Percentiles rank a stretch among this genome's conserved stretches.
Evolutionary conservation across 2,888 invertebrate genomes (phyloP).

Genomic region (Papilio protenor): DNA sequence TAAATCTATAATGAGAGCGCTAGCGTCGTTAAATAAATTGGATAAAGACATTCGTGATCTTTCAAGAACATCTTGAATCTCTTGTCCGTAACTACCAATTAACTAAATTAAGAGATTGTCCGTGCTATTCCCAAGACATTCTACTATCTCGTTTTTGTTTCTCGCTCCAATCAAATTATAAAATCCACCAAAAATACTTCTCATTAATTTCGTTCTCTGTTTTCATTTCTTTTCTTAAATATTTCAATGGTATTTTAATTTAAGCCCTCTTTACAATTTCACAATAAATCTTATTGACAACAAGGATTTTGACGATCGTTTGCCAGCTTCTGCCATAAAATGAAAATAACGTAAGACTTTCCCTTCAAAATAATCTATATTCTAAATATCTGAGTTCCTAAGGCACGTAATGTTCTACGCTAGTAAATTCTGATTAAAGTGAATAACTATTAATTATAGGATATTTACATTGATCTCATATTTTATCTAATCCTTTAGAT

Average conservation of each 20-base stretch:
- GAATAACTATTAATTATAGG: no score
- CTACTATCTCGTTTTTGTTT: conserved; percentile 48
- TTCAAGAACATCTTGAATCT: conserved; percentile 81
- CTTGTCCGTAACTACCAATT: conserved; percentile 82
- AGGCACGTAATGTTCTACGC: no score
- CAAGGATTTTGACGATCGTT: not conserved
- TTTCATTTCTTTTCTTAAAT: not conserved
- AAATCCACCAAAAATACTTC: conserved; percentile 22
- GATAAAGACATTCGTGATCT: conserved; percentile 84
- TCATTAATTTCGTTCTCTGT: conserved; percentile 1
- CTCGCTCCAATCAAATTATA: conserved; percentile 54
- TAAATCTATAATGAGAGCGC: conserved; percentile 79
- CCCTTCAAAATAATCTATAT: no score
- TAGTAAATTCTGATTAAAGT: no score
- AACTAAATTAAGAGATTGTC: conserved; percentile 83
- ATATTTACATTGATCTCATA: no score
- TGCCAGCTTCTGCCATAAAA: no score
- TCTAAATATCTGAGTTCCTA: no score
- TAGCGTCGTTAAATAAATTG: conserved; percentile 84
- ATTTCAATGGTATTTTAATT: not conserved
- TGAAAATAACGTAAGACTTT: no score
- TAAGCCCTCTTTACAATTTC: not conserved
- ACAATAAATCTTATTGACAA: not conserved
- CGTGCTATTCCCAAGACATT: conserved; percentile 76
- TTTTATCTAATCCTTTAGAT: no score